Percentiles rank a stretch among this genome's conserved stretches.
Evolutionary conservation across 2,113 vertebrate genomes (phyloP).

Genomic region (Phalacrocorax brasilianus): DNA sequence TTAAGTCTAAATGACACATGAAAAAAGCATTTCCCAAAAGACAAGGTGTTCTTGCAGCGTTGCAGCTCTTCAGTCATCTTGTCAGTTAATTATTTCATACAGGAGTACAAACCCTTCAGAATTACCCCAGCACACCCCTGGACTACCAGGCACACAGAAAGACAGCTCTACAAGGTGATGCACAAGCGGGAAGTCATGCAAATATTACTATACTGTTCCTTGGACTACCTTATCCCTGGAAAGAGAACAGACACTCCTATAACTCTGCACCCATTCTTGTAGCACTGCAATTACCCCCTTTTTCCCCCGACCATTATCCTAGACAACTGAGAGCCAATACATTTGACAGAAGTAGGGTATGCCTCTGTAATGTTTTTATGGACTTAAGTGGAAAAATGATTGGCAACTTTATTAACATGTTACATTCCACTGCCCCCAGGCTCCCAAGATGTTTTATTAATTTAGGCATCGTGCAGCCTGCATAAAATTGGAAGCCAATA

Average conservation of each 20-base stretch:
- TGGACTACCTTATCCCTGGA: not conserved
- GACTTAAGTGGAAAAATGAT: not conserved
- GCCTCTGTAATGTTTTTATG: not conserved
- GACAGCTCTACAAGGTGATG: too few relatives aligned
- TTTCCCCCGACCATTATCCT: not conserved
- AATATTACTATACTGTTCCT: not conserved
- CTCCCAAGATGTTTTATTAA: not conserved
- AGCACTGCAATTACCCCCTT: accelerated
- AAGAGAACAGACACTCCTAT: not conserved
- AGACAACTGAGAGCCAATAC: not conserved
- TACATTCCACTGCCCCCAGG: not conserved
- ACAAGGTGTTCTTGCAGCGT: not conserved
- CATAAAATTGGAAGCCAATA: not conserved
- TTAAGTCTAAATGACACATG: not conserved
- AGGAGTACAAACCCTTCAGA: not conserved
- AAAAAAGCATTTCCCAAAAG: not conserved
- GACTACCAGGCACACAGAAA: accelerated
- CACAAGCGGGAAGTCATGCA: not conserved
- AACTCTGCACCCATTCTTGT: not conserved
- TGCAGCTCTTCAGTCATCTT: not conserved
- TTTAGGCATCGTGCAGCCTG: not conserved
- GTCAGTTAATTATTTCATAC: not conserved
- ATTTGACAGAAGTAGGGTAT: not conserved
- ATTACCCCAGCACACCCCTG: not conserved
- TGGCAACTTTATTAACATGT: not conserved